Evolutionary conservation across 2,113 vertebrate genomes (phyloP).

Genomic region (Acrocephalus kingi): DNA sequence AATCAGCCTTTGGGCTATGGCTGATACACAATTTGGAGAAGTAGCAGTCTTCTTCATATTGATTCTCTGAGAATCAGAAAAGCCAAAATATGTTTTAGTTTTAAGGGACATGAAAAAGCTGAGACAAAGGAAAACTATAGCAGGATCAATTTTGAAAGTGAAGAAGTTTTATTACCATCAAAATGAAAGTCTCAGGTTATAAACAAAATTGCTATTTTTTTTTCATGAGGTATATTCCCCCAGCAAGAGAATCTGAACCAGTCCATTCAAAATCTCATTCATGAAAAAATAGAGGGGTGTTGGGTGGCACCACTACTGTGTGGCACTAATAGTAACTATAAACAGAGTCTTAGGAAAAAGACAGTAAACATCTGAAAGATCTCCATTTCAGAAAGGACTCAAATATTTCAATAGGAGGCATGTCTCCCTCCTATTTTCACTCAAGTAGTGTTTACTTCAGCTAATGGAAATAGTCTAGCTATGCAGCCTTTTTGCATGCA

Average conservation of each 20-base stretch:
- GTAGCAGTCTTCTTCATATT: background rate
- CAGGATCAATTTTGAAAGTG: background rate
- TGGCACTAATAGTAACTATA: background rate
- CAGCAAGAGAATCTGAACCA: background rate
- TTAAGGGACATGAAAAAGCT: background rate
- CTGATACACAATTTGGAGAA: background rate
- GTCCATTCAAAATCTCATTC: background rate
- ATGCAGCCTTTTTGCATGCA: background rate
- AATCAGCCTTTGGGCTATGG: background rate
- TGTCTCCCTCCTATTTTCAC: background rate
- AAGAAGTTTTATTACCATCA: background rate
- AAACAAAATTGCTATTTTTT: background rate
- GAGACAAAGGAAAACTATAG: background rate
- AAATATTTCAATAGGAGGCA: background rate
- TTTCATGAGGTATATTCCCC: background rate
- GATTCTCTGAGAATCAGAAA: background rate
- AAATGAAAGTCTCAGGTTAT: background rate
- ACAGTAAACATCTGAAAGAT: background rate
- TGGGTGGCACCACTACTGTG: background rate
- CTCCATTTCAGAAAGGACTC: background rate
- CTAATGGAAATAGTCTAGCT: constrained; percentile 13
- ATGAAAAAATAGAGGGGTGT: background rate
- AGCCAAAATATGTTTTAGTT: background rate
- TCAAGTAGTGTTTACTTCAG: constrained; percentile 35
- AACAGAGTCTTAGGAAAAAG: background rate